phyloP scores from a whole-genome alignment of 2,113 vertebrate species.

The Oxygymnocypris stewartii region DNA sequence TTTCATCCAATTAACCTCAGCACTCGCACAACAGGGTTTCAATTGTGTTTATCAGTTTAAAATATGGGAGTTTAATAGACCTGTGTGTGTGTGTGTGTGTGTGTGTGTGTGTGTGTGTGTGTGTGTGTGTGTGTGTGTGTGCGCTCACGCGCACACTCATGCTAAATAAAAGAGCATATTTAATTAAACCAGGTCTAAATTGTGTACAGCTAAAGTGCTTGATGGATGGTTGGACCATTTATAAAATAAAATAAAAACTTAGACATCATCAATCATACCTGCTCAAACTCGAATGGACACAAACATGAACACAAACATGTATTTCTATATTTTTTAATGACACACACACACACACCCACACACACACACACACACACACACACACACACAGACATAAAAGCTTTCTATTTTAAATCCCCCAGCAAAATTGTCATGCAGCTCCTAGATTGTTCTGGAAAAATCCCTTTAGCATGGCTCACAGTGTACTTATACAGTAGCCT shows the following conservation, averaged over 20 bases:
- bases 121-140: not conserved
- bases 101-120: too few species aligned
- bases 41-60: conserved; percentile 25
- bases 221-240: conserved; percentile 48
- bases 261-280: conserved; percentile 49
- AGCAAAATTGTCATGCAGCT: conserved; percentile 45
- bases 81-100: not conserved
- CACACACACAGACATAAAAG: not conserved
- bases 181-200: conserved; percentile 45
- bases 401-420: not conserved
- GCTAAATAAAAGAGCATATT: conserved; percentile 35
- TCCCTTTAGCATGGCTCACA: conserved; percentile 52
- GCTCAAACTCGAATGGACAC: conserved; percentile 12
- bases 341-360: not conserved
- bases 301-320: not conserved
- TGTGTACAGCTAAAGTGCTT: conserved; percentile 25
- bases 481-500: conserved; percentile 18
- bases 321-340: not conserved
- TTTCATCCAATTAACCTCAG: conserved; percentile 47
- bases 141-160: not conserved
- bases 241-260: conserved; percentile 9
- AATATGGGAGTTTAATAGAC: conserved; percentile 37
- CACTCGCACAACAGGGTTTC: conserved; percentile 28
- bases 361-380: not conserved
- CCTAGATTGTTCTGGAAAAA: conserved; percentile 49